Evolutionary conservation across 1,140 invertebrate species (phyloP), one percentile per base, ranked within the genome.

Genomic region (Dendrolimus kikuchii): DNA sequence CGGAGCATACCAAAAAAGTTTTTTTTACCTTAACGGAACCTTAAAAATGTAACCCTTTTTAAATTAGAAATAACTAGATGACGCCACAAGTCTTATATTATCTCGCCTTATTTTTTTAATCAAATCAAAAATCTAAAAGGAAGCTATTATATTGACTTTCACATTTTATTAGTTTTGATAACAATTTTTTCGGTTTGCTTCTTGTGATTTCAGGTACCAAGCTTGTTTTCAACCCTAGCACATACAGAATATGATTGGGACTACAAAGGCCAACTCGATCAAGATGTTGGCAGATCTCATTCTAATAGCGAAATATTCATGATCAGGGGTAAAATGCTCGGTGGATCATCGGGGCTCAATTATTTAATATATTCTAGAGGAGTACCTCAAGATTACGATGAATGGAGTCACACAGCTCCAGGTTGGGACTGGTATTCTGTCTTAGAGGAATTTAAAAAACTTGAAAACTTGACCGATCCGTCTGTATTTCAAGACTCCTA

Each of bases 401-500:
- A 89, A 5, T 96, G 94, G 94, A 77, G 68, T 76, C 60, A 68
- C 60, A 59, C 58, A 60, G 90, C 64, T 0, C 85, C 88, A 0
- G 93, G 93, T 0, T 98, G 96, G 96, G 89, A 90, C 5, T 97
- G 94, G 86, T 88, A 93, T 2, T 91, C 93, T 36, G 89, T 92
- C 8, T 72, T 86, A 2, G 54, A 67, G 38, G 82, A 83, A 51
- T 86, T 75, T 54, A 86, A 82, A 51, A 86, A 81, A 60, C 51
- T 81, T 6, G 80, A 86, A 74, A 52, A 56, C 5, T 77, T 86
- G 75, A 77, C 62, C 9, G 81, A 86, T 57, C 41, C 57, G 5
- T 46, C 57, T 5, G 62, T 86, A 4, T 60, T 76, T 7, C 39
- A 66, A 23, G 61, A 73, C 57, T 67, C 72, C n/a, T 40, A 60